Conservation (phyloP, 2,888 invertebrate species). For the Athetis lepigone region DNA sequence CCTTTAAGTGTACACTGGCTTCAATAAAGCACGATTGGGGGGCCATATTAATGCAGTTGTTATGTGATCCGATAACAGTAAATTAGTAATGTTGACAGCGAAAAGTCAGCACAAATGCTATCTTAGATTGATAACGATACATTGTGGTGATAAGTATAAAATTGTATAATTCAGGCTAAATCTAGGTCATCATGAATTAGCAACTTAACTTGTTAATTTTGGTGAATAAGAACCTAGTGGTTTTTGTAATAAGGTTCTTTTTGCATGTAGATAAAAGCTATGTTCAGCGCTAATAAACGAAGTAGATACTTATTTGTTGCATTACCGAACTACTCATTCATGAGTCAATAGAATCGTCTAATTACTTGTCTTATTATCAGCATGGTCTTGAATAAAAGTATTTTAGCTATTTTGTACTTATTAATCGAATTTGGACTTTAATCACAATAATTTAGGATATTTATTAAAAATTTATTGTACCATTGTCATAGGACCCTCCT, state of each 20-base stretch:
- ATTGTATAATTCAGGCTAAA: constrained; percentile 2
- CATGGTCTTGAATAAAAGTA: too few species aligned
- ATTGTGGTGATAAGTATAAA: constrained; percentile 12
- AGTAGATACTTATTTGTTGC: neutral
- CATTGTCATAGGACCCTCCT: too few species aligned
- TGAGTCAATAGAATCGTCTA: neutral
- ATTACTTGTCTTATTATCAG: neutral
- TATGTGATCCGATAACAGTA: constrained; percentile 22
- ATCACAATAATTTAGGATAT: too few species aligned
- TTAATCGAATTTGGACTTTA: too few species aligned
- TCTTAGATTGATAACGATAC: constrained; percentile 13
- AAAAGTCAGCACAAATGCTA: constrained; percentile 13
- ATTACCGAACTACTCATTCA: neutral
- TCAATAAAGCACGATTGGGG: neutral
- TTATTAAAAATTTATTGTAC: too few species aligned
- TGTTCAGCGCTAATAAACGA: neutral
- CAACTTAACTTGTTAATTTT: neutral
- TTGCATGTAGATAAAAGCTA: neutral
- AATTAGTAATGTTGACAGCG: neutral
- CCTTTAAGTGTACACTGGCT: too few species aligned
- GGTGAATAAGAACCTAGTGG: too few species aligned
- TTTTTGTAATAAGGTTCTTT: neutral
- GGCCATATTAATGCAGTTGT: constrained; percentile 7
- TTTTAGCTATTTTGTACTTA: too few species aligned
- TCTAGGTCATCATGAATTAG: constrained; percentile 21